Conservation (phyloP, 2,113 vertebrate species). For the Laticauda laticaudata region DNA sequence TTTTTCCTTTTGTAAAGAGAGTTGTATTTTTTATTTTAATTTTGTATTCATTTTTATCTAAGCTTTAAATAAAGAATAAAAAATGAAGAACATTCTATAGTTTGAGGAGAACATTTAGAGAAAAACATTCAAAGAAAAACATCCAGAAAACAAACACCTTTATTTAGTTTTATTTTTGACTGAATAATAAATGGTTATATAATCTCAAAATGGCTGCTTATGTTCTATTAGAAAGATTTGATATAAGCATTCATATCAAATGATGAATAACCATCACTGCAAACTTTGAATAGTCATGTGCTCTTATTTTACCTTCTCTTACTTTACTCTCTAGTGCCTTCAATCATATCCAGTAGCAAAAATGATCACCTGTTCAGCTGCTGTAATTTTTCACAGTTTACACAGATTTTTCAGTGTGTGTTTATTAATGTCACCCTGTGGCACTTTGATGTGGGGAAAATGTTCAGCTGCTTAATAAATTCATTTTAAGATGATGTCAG, state of each 20-base stretch:
- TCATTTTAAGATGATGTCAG: neutral
- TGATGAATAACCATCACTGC: neutral
- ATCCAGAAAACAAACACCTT: neutral
- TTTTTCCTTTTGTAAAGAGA: neutral
- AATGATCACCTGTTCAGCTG: neutral
- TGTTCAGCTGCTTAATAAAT: slow-evolving; percentile 11
- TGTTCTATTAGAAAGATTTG: neutral
- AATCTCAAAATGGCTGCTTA: neutral
- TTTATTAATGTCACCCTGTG: neutral
- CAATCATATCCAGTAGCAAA: neutral
- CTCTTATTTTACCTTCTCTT: neutral
- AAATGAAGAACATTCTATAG: neutral
- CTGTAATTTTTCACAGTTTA: neutral
- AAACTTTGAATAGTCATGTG: neutral
- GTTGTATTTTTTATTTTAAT: neutral
- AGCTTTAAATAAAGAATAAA: neutral
- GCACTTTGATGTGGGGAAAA: neutral
- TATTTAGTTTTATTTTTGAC: neutral
- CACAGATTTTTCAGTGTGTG: neutral
- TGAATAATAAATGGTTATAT: neutral
- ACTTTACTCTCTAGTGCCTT: neutral
- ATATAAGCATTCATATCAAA: neutral
- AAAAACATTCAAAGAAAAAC: neutral
- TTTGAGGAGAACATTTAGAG: neutral
- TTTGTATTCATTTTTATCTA: neutral